These are phyloP conservation scores for Phymorhynchus buccinoides DNA, from an alignment of 1,140 invertebrate genomes.

Conservation along the genomic window DNA sequence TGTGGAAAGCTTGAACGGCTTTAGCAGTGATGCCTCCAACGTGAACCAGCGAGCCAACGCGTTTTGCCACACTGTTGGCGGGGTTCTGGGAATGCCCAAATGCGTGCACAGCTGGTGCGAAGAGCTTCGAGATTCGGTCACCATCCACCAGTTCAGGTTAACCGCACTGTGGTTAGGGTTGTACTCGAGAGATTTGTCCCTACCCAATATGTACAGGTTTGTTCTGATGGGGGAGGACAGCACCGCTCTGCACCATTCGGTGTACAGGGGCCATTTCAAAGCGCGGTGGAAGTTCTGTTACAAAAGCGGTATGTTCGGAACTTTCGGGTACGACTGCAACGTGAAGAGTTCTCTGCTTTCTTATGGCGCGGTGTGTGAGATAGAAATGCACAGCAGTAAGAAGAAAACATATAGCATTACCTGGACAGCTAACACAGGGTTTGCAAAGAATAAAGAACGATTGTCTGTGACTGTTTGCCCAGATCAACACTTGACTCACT, in stretches of 20 bases:
- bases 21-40: neutral
- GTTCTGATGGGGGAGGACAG: neutral
- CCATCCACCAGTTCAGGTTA: neutral
- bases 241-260: neutral
- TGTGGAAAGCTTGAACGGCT: neutral
- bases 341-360: no score
- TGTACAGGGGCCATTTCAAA: neutral
- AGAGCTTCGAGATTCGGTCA: neutral
- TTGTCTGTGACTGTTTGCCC: neutral
- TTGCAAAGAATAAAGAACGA: neutral
- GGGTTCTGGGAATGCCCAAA: neutral
- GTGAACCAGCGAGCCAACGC: neutral
- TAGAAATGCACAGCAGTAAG: rapidly evolving
- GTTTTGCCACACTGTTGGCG: neutral
- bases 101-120: neutral
- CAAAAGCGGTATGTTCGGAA: no score
- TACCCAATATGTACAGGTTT: neutral
- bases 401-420: no score
- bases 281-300: neutral
- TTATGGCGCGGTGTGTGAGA: neutral
- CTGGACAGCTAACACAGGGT: neutral
- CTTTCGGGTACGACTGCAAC: neutral
- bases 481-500: conserved; percentile 6
- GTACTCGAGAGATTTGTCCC: neutral
- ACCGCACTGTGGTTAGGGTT: neutral